These are phyloP conservation scores for Phortica okadai DNA, from an alignment of 2,888 invertebrate genomes.

Conservation along the genomic window DNA sequence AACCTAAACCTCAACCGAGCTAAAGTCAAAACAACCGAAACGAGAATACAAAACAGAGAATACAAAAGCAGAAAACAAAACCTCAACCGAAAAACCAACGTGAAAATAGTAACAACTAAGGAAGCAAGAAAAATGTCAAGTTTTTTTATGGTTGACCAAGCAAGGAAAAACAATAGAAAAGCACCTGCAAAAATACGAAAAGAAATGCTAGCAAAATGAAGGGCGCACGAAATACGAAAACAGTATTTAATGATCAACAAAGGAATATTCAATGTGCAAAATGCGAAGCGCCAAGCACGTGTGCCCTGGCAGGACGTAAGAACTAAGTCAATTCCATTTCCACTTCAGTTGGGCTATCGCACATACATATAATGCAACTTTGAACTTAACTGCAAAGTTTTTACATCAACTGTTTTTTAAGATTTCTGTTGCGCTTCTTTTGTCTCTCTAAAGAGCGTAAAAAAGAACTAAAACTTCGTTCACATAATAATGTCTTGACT, in stretches of 20 bases:
- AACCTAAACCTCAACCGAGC: constrained; percentile 13
- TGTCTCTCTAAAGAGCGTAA: constrained; percentile 6
- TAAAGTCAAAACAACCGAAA: constrained; percentile 3
- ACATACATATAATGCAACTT: neutral
- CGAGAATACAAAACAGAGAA: neutral
- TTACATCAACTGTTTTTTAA: neutral
- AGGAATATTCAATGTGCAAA: constrained; percentile 47
- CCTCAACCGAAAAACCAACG: neutral
- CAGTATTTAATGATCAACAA: constrained; percentile 61
- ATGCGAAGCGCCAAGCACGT: neutral
- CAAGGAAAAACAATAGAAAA: constrained; percentile 7
- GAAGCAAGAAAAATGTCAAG: neutral
- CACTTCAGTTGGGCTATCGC: neutral
- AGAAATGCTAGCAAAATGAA: neutral
- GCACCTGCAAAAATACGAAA: neutral
- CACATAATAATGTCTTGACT: neutral
- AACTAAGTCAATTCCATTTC: neutral
- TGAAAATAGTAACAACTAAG: neutral
- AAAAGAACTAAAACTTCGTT: constrained; percentile 1
- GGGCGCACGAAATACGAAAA: constrained; percentile 28
- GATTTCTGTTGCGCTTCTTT: constrained; percentile 5
- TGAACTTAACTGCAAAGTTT: constrained; percentile 19
- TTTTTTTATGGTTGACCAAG: constrained; percentile 18
- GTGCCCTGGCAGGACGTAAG: neutral
- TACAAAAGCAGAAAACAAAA: neutral